Evolutionary conservation across 2,888 invertebrate genomes (phyloP).

Genomic region (Isoperla grammatica): DNA sequence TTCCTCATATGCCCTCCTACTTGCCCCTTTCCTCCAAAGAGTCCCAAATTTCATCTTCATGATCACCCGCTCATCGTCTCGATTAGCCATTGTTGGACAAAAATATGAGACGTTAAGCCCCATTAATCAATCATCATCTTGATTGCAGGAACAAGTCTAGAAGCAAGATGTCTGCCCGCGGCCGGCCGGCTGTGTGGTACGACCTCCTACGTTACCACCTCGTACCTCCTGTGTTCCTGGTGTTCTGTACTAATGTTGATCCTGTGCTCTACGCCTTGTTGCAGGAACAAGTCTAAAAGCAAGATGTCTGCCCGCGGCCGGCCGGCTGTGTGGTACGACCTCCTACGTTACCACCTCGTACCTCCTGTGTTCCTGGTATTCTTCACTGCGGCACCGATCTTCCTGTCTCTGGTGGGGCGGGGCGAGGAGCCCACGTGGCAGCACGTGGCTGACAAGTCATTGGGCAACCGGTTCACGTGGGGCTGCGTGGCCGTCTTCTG

Average conservation of each 20-base stretch:
- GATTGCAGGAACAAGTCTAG: too few species aligned
- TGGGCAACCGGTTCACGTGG: slow-evolving; percentile 40
- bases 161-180: too few species aligned
- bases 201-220: slow-evolving; percentile 35
- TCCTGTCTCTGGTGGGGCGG: slow-evolving; percentile 37
- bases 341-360: slow-evolving; percentile 36
- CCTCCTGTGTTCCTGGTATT: slow-evolving; percentile 39
- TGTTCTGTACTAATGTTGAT: slow-evolving; percentile 38
- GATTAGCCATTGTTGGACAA: too few species aligned
- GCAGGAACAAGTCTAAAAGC: background rate
- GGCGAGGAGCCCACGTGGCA: slow-evolving; percentile 31
- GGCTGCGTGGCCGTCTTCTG: slow-evolving; percentile 35
- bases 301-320: background rate
- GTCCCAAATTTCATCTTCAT: too few species aligned
- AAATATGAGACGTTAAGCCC: too few species aligned
- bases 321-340: slow-evolving; percentile 24
- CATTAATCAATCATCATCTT: too few species aligned
- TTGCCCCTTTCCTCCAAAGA: too few species aligned
- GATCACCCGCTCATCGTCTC: too few species aligned
- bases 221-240: slow-evolving; percentile 39
- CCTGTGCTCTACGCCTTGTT: too few species aligned
- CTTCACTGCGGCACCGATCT: slow-evolving; percentile 38
- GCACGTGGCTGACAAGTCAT: slow-evolving; percentile 29
- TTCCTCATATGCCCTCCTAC: too few species aligned
- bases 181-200: slow-evolving; percentile 22